Base-by-base conservation (phyloP, 2,888 invertebrate species). In the Agrotis ipsilon region DNA sequence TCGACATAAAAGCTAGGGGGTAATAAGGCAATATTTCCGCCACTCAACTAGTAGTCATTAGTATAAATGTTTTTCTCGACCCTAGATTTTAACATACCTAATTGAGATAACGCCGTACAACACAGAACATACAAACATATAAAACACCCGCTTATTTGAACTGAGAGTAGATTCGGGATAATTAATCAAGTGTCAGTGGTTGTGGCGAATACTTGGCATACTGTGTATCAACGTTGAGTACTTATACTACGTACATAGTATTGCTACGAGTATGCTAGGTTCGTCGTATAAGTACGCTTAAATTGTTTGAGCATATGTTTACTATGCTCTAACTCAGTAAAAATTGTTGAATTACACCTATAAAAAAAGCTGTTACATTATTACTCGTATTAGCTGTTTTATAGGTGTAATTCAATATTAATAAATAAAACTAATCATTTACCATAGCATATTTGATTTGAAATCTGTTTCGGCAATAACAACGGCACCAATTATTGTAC, bases 101-200 rank as follows among this genome's bases (percentile, higher is more conserved):
- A 52, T 39, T 45, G 21, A 52, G 24, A 60, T 70, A 45, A 46
- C 6, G 7, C 14, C 9, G 19, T 24, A 24, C 21, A 32, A 72
- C 66, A 74, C 46, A 54, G 18, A 60, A 60, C 45, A 59, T 32
- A 73, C 0, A 13, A 32, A 24, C 18, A 48, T 54, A 69, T 59
- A 62, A 66, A 64, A 61, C 48, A n/a, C n/a, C 19, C 32, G 69
- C 21, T 39, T 79, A 75, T 71, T 66, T 67, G 59, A 71, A 57
- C 71, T 46, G 45, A 27, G 70, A 66, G 51, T 59, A 55, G 51
- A 70, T 52, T 32, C 16, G 43, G 63, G 52, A 57, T 80, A 71
- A 78, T 78, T 75, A 71, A 78, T 80, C 80, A 75, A 75, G 71
- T 67, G 80, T 61, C 80, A 73, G 67, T 9, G 67, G 67, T 51